These are phyloP conservation scores for Aphidius gifuensis DNA, from an alignment of 1,140 invertebrate genomes.

Conservation along the genomic window DNA sequence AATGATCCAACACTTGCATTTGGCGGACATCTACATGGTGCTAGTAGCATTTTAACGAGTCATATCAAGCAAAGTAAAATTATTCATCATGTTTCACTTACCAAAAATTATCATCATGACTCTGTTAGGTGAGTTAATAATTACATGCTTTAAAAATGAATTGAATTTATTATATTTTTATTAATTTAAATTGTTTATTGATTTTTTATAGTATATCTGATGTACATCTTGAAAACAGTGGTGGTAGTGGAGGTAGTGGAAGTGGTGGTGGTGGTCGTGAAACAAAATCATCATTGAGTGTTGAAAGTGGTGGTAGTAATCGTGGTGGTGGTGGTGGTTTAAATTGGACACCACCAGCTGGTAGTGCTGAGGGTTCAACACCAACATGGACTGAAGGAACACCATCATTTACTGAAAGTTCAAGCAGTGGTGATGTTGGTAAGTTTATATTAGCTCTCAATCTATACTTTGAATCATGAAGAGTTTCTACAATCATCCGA, in stretches of 20 bases:
- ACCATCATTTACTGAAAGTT: conserved; percentile 94
- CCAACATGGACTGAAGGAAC: conserved; percentile 98
- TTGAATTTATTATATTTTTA: too few species aligned
- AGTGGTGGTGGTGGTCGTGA: conserved; percentile 56
- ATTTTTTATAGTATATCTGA: conserved; percentile 43
- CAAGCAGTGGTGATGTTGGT: conserved; percentile 88
- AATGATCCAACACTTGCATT: conserved; percentile 53
- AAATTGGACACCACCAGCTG: conserved; percentile 81
- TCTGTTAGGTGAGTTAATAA: conserved; percentile 45
- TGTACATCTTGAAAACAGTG: conserved; percentile 53
- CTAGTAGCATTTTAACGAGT: conserved; percentile 41
- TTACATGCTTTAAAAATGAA: background rate
- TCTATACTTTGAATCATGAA: conserved; percentile 42
- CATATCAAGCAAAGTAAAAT: conserved; percentile 47
- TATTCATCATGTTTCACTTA: conserved; percentile 48
- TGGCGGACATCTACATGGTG: conserved; percentile 44
- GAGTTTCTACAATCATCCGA: conserved; percentile 7
- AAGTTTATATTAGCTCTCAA: conserved; percentile 51
- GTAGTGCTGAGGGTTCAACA: conserved; percentile 86
- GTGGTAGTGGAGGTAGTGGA: conserved; percentile 50
- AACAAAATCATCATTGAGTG: conserved; percentile 70
- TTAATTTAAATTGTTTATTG: background rate
- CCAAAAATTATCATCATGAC: conserved; percentile 48
- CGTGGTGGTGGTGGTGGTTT: conserved; percentile 60
- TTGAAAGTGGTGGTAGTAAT: conserved; percentile 59